Base-by-base conservation (phyloP, 1,140 invertebrate genomes). In the Leptestheria dahalacensis region DNA sequence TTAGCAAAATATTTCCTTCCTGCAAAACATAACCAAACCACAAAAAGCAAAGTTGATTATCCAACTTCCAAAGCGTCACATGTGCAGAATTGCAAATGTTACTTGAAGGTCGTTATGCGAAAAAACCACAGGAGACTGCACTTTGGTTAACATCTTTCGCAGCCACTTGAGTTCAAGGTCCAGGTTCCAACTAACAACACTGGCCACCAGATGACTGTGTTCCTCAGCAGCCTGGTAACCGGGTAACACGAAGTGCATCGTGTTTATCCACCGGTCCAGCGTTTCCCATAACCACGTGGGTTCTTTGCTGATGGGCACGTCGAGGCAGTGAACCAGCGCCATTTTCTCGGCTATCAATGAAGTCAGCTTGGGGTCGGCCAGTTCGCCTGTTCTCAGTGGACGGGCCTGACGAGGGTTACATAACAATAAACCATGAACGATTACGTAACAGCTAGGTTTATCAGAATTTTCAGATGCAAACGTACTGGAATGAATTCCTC, bases 401-500 rank as follows among this genome's bases (percentile, higher is more conserved):
- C 88, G 79, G n/a, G 92, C 90, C 78, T 91, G 33, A 3, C 68
- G 6, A 69, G 26, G 24, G 33, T 15, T 6, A 15, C 33, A 9
- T 41, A 41, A 41, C 15, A 9, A 41, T 41, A 9, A 9, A 41
- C 15, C 15, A 41, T 41, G 33, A 6, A 41, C 33, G 15, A 41
- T n/a, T n/a, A n/a, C n/a, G n/a, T n/a, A n/a, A n/a, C n/a, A n/a
- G n/a, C n/a, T n/a, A n/a, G n/a, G n/a, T n/a, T n/a, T n/a, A n/a
- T n/a, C n/a, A n/a, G n/a, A n/a, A n/a, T n/a, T n/a, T n/a, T n/a
- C n/a, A n/a, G n/a, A n/a, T 9, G 0, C 6, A 52, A 26, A 60
- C 76, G 77, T 72, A 88, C 88, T 50, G 88, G 87, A 72, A 96
- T 93, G 70, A 93, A 97, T 72, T 98, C 89, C 70, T 99, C 95